These are phyloP conservation scores for Hypselothyrea guttata DNA, from an alignment of 2,888 invertebrate genomes.

Conservation along the genomic window DNA sequence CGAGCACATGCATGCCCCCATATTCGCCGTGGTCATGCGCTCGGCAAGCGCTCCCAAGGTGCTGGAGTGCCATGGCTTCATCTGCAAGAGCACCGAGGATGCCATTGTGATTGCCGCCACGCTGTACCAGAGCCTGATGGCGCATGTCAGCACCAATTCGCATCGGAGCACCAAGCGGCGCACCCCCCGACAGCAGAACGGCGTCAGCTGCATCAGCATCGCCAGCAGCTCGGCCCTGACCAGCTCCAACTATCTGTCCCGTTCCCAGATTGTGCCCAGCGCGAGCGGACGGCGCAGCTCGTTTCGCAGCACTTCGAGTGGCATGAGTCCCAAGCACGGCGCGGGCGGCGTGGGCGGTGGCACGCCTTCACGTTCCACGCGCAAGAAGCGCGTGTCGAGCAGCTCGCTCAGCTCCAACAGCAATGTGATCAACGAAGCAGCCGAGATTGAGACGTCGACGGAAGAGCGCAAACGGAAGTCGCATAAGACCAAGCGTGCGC, in stretches of 20 bases:
- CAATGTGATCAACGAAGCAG: constrained; percentile 83
- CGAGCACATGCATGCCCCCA: constrained; percentile 88
- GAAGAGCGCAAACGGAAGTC: constrained; percentile 84
- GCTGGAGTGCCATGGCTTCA: constrained; percentile 95
- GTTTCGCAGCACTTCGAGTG: constrained; percentile 66
- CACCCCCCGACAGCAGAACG: constrained; percentile 87
- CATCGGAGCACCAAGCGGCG: constrained; percentile 82
- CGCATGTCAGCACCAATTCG: constrained; percentile 87
- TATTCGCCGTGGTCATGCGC: constrained; percentile 95
- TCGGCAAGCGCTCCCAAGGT: constrained; percentile 88
- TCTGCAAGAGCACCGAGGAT: constrained; percentile 94
- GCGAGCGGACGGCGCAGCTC: constrained; percentile 77
- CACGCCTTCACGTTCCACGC: constrained; percentile 88
- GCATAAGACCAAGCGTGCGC: constrained; percentile 84
- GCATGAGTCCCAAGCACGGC: constrained; percentile 34
- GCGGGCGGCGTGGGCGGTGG: constrained; percentile 34
- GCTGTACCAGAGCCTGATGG: constrained; percentile 93
- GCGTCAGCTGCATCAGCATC: constrained; percentile 89
- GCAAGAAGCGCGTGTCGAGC: constrained; percentile 87
- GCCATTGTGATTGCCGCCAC: constrained; percentile 96
- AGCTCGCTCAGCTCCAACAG: constrained; percentile 86
- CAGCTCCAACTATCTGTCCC: constrained; percentile 78
- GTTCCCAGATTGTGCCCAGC: constrained; percentile 66
- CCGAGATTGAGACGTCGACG: constrained; percentile 82
- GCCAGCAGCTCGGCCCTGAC: constrained; percentile 85